Percentiles rank a stretch among this genome's conserved stretches.
Evolutionary conservation across 1,140 invertebrate species (phyloP).

Genomic region (Metopolophium dirhodum): DNA sequence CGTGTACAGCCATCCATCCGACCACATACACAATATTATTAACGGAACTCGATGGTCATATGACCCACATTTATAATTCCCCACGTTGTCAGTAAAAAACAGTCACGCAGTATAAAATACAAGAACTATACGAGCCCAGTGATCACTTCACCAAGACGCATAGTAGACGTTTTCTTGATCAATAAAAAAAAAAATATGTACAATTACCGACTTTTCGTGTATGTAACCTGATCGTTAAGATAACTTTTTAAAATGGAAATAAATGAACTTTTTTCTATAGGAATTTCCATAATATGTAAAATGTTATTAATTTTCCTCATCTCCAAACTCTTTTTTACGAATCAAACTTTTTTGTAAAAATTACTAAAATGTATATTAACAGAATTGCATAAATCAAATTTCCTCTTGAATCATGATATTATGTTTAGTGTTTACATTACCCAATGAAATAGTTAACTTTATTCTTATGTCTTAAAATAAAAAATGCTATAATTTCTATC

Average conservation of each 20-base stretch:
- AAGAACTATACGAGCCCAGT: background rate
- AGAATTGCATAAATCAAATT: background rate
- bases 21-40: constrained; percentile 52
- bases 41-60: constrained; percentile 51
- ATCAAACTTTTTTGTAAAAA: background rate
- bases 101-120: constrained; percentile 36
- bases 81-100: constrained; percentile 46
- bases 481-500: background rate
- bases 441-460: background rate
- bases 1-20: background rate
- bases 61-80: constrained; percentile 50
- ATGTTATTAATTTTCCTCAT: background rate
- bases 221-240: background rate
- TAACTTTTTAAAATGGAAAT: background rate
- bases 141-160: background rate
- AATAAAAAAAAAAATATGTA: background rate
- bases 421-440: too few species aligned
- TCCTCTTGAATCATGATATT: background rate
- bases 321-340: background rate
- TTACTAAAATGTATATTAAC: background rate
- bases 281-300: background rate
- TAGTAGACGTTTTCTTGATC: too few species aligned
- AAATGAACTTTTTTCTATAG: background rate
- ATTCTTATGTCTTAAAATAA: background rate
- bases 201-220: background rate